These are phyloP conservation scores for Onthophagus taurus DNA, from an alignment of 1,140 invertebrate species.

Conservation along the genomic window DNA sequence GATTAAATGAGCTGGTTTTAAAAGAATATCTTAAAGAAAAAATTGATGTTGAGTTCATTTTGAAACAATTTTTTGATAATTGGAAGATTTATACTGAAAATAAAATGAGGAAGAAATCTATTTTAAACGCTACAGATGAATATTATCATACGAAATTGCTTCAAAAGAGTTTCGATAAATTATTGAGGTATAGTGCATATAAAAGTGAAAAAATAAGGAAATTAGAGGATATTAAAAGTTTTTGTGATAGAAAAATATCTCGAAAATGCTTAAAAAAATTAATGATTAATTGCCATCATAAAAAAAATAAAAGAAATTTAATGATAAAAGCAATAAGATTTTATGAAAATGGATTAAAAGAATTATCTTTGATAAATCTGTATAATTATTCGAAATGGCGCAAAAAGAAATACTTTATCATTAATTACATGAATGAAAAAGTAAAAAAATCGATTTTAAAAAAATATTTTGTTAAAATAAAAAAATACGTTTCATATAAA, in stretches of 20 bases:
- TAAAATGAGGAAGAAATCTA: conserved; percentile 5
- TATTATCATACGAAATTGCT: conserved; percentile 17
- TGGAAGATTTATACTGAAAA: conserved; percentile 15
- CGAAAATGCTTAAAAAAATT: conserved; percentile 11
- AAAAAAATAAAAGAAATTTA: conserved; percentile 9
- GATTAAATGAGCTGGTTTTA: conserved; percentile 1
- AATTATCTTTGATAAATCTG: too few species aligned
- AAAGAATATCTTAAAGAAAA: too few species aligned
- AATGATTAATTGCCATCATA: conserved; percentile 3
- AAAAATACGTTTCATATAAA: too few species aligned
- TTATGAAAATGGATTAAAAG: too few species aligned
- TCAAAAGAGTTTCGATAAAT: conserved; percentile 14
- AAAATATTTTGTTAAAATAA: too few species aligned
- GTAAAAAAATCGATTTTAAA: too few species aligned
- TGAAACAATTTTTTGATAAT: conserved; percentile 7
- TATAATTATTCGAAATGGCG: too few species aligned
- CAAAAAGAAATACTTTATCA: too few species aligned
- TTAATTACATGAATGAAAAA: too few species aligned
- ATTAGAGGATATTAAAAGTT: conserved; percentile 7
- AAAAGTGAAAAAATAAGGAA: conserved; percentile 9
- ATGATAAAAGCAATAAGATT: conserved; percentile 5
- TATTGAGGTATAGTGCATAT: conserved; percentile 12
- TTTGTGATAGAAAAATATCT: conserved; percentile 10
- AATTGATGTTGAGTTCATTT: neutral
- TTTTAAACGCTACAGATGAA: conserved; percentile 6